phyloP scores from a whole-genome alignment of 2,113 vertebrate genomes.

The Motacilla alba region DNA sequence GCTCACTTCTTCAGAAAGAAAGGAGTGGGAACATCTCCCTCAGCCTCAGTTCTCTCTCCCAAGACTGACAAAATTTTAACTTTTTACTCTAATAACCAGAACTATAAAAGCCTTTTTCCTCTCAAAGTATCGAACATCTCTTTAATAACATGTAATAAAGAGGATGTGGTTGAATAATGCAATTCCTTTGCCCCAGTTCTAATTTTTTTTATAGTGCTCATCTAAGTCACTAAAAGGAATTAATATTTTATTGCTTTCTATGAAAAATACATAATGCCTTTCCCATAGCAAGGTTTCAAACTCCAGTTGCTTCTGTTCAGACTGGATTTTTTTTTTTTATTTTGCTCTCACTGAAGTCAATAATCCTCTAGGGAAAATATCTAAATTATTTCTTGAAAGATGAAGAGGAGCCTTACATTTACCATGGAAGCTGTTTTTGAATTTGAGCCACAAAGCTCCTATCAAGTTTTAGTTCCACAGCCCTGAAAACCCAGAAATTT shows the following conservation, averaged over 20 bases:
- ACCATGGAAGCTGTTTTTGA: background rate
- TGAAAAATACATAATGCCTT: constrained; percentile 59
- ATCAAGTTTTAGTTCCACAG: background rate
- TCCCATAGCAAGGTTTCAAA: background rate
- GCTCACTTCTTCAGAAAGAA: background rate
- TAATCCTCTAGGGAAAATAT: background rate
- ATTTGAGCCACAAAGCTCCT: background rate
- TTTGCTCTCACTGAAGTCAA: background rate
- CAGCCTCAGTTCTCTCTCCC: background rate
- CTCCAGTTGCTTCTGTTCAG: background rate
- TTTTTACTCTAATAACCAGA: constrained; percentile 14
- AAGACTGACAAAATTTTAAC: background rate
- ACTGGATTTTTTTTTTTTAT: background rate
- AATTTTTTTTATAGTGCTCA: background rate
- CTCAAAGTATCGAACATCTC: background rate
- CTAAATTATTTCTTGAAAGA: background rate
- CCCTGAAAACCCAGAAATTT: background rate
- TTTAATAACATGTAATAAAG: constrained; percentile 47
- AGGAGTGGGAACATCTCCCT: background rate
- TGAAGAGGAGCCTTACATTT: background rate
- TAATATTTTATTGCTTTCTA: constrained; percentile 62
- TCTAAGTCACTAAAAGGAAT: constrained; percentile 53
- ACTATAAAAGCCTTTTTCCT: constrained; percentile 5
- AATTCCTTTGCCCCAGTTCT: constrained; percentile 22
- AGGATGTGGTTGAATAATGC: constrained; percentile 51